phyloP scores from a whole-genome alignment of 2,888 invertebrate species.

The Cephus spinipes region DNA sequence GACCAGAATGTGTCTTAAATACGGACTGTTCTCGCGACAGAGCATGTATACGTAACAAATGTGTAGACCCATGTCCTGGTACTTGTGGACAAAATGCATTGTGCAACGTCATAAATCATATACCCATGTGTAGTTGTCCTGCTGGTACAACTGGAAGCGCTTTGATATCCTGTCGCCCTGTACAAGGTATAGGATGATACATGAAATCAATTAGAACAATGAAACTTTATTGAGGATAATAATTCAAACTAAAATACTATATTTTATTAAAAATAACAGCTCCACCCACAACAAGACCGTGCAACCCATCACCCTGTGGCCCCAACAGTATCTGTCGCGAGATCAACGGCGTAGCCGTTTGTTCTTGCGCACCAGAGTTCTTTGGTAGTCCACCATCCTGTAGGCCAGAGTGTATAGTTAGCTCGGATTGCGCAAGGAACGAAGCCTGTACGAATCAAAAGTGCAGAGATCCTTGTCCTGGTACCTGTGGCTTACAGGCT shows the following conservation, averaged over 20 bases:
- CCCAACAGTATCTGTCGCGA: constrained; percentile 81
- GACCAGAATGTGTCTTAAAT: constrained; percentile 85
- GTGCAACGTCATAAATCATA: constrained; percentile 81
- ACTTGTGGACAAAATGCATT: constrained; percentile 81
- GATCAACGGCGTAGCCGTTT: constrained; percentile 57
- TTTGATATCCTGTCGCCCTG: constrained; percentile 74
- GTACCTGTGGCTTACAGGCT: constrained; percentile 58
- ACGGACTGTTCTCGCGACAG: constrained; percentile 77
- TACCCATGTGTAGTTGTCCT: constrained; percentile 83
- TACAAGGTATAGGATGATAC: constrained; percentile 66
- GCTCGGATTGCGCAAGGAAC: constrained; percentile 56
- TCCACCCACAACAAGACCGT: constrained; percentile 49
- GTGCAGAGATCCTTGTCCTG: constrained; percentile 60
- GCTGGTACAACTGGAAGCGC: constrained; percentile 79
- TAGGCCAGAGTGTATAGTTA: constrained; percentile 41
- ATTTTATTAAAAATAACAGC: constrained; percentile 48
- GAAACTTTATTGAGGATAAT: not conserved
- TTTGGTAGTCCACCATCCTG: constrained; percentile 57
- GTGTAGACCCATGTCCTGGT: constrained; percentile 79
- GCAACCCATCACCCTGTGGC: constrained; percentile 81
- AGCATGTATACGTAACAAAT: constrained; percentile 79
- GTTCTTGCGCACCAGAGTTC: constrained; percentile 57
- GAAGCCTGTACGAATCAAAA: constrained; percentile 55
- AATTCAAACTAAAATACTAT: constrained; percentile 56
- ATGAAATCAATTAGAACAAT: not conserved